Evolutionary conservation across 2,113 vertebrate species (phyloP), one percentile per base, ranked within the genome.

Genomic region (Pungitius pungitius): DNA sequence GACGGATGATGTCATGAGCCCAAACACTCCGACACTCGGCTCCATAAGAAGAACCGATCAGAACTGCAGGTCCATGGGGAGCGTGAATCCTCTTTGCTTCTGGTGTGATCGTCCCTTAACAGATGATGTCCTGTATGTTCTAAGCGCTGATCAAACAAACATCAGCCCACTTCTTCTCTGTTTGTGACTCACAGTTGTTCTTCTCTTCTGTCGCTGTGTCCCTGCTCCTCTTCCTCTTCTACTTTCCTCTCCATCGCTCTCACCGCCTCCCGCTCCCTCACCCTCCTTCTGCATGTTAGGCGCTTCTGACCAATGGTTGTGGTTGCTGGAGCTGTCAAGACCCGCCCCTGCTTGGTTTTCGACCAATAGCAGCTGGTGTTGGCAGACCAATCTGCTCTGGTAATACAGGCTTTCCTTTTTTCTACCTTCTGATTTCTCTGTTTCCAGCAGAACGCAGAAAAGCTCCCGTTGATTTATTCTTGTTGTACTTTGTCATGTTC

Each of bases 261-360:
- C 83, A 92, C 84, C 86, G 5, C 62, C 54, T 42, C 56, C 42
- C 87, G 87, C 86, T 90, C 65, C 85, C 86, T 2, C 65, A 42
- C 45, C 74, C 70, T 78, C 91, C 88, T 93, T 94, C 79, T 95
- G 92, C 93, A 94, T 96, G 92, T 94, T 94, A 94, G 95, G 93
- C 89, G 89, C 94, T 92, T 95, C 93, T 95, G 82, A 92, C 92
- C 93, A 94, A 94, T 88, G 94, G 93, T 74, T 84, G 83, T 91
- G 89, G 86, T 90, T 87, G 91, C 69, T 84, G 89, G 75, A 90
- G 88, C 92, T 92, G 92, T 88, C 91, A 90, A 89, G 92, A 90
- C 91, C 91, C 85, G 84, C 93, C 89, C 81, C 49, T 67, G 51
- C 66, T 76, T 89, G 93, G 87, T 92, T 73, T 84, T 84, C 63